phyloP scores from a whole-genome alignment of 1,140 invertebrate species.

The Macrostomum lignano region DNA sequence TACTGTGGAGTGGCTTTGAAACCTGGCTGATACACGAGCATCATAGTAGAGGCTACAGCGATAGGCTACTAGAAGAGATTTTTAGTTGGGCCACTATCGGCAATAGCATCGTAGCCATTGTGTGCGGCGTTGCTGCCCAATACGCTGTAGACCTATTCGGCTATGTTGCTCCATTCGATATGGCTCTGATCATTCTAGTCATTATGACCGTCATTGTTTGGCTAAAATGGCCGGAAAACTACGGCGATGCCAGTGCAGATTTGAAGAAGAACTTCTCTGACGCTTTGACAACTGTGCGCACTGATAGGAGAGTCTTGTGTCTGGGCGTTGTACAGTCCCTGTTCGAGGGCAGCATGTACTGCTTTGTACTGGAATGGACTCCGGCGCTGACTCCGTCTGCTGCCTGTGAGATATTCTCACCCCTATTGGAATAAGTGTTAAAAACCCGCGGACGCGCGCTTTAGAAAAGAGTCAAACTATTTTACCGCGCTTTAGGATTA shows the following conservation, averaged over 20 bases:
- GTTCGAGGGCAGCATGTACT: slow-evolving; percentile 44
- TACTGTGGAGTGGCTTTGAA: slow-evolving; percentile 42
- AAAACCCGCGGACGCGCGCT: too few relatives aligned
- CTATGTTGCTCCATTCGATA: slow-evolving; percentile 38
- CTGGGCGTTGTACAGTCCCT: too few relatives aligned
- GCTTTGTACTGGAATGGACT: slow-evolving; percentile 44
- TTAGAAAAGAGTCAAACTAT: too few relatives aligned
- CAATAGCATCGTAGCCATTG: slow-evolving; percentile 39
- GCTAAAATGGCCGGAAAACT: slow-evolving; percentile 36
- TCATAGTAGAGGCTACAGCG: too few relatives aligned
- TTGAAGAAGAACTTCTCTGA: slow-evolving; percentile 19
- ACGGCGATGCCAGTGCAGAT: slow-evolving; percentile 29
- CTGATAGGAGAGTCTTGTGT: too few relatives aligned
- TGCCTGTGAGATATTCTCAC: too few relatives aligned
- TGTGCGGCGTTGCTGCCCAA: slow-evolving; percentile 37
- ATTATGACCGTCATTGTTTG: slow-evolving; percentile 31
- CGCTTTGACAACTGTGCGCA: slow-evolving; percentile 19
- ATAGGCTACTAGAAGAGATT: slow-evolving; percentile 16
- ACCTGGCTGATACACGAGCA: slow-evolving; percentile 42
- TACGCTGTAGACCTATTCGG: slow-evolving; percentile 33
- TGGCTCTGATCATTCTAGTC: slow-evolving; percentile 33
- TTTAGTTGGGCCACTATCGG: slow-evolving; percentile 39
- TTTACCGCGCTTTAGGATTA: too few relatives aligned
- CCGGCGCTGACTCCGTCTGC: slow-evolving; percentile 32
- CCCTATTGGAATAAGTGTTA: too few relatives aligned